A percentile compares a stretch with the other conserved stretches of the same genome.
Conservation (phyloP, 2,797 vertebrate genomes). For the Octomys mimax region DNA sequence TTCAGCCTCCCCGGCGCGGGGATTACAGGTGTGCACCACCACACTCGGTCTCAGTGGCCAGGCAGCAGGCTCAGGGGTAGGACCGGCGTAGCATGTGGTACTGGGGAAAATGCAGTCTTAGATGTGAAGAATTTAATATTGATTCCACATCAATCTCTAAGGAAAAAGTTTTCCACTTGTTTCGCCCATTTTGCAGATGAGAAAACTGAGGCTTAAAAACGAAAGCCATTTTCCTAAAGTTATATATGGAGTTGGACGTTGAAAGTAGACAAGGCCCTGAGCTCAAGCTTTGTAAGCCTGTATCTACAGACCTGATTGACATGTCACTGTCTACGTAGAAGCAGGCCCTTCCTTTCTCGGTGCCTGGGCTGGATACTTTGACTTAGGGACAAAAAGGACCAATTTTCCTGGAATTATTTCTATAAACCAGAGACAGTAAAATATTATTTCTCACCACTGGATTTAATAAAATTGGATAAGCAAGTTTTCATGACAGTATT, state of each 20-base stretch:
- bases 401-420: neutral
- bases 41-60: too few species aligned
- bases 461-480: slow-evolving; percentile 44
- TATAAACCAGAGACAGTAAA: neutral
- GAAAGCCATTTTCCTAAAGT: neutral
- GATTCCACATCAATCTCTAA: neutral
- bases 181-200: neutral
- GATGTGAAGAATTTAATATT: neutral
- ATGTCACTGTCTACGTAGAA: fast-evolving
- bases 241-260: neutral
- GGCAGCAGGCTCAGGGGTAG: too few species aligned
- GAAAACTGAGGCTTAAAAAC: neutral
- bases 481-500: neutral
- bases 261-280: neutral
- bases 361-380: neutral
- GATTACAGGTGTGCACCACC: too few species aligned
- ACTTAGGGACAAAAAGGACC: neutral
- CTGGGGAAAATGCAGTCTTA: neutral
- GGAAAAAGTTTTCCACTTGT: neutral
- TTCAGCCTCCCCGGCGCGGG: too few species aligned
- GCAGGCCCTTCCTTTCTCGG: neutral
- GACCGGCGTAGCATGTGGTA: too few species aligned
- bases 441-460: neutral
- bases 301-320: neutral
- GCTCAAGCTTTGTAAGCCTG: neutral